Percentiles rank a stretch among this genome's conserved stretches.
Conservation (phyloP, 2,797 vertebrate genomes). For the Erithacus rubecula region DNA sequence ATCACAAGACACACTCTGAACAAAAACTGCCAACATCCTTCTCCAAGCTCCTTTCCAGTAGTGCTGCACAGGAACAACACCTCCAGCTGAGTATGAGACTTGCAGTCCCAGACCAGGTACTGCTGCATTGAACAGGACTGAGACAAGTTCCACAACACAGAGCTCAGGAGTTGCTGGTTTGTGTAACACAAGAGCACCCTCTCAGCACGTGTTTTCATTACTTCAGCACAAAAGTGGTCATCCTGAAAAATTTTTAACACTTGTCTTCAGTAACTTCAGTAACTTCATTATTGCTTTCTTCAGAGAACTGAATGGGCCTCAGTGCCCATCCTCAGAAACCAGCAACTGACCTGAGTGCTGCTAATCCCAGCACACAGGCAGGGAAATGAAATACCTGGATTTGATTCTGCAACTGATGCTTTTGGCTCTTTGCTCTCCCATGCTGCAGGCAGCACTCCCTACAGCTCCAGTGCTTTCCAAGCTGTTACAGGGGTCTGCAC, state of each 20-base stretch:
- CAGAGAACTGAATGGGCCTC: neutral
- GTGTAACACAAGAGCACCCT: accelerated
- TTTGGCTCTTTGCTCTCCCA: neutral
- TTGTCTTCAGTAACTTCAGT: neutral
- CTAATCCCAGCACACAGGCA: neutral
- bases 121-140: neutral
- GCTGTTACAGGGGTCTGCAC: neutral
- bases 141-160: neutral
- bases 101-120: neutral
- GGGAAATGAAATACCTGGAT: neutral
- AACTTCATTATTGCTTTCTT: neutral
- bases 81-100: accelerated
- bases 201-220: neutral
- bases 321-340: neutral
- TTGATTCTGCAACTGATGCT: neutral
- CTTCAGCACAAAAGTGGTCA: neutral
- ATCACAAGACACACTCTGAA: neutral
- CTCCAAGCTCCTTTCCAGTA: neutral
- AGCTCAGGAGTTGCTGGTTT: neutral
- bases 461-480: neutral
- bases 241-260: neutral
- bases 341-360: neutral
- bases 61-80: neutral
- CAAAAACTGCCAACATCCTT: neutral
- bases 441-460: neutral